Evolutionary conservation across 1,140 invertebrate genomes (phyloP).

Genomic region (Nasonia vitripennis): DNA sequence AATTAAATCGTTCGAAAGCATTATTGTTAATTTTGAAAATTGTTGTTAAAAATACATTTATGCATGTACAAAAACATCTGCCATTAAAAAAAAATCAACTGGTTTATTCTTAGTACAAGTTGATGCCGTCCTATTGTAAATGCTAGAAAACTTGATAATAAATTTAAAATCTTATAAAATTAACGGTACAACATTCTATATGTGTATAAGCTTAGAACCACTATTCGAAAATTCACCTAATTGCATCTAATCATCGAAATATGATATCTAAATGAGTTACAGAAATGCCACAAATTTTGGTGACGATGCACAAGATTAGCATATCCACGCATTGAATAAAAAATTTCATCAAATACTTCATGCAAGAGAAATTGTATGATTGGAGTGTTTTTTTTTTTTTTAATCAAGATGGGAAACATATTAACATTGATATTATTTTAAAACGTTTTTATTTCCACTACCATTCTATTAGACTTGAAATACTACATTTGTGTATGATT

Average conservation of each 20-base stretch:
- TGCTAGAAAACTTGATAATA: not conserved
- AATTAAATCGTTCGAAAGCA: no score
- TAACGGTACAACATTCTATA: not conserved
- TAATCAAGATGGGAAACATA: not conserved
- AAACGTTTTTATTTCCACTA: slow-evolving; percentile 70
- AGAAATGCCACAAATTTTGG: no score
- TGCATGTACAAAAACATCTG: not conserved
- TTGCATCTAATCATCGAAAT: no score
- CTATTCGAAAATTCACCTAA: not conserved
- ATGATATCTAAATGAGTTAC: not conserved
- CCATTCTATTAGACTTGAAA: slow-evolving; percentile 68
- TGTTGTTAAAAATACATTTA: not conserved
- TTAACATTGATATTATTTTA: slow-evolving; percentile 54
- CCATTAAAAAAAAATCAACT: not conserved
- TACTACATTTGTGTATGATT: slow-evolving; percentile 70
- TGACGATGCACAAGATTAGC: no score
- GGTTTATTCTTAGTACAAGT: not conserved
- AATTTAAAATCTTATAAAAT: slow-evolving; percentile 35
- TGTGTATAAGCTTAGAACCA: not conserved
- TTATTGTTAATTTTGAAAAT: slow-evolving; percentile 3
- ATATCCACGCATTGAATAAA: no score
- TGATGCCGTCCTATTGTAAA: not conserved
- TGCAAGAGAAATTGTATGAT: not conserved
- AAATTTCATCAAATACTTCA: no score
- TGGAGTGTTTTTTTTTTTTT: not conserved